Evolutionary conservation across 2,797 vertebrate species (phyloP), one percentile per base, ranked within the genome.

Genomic region (Sorex maritimensis): DNA sequence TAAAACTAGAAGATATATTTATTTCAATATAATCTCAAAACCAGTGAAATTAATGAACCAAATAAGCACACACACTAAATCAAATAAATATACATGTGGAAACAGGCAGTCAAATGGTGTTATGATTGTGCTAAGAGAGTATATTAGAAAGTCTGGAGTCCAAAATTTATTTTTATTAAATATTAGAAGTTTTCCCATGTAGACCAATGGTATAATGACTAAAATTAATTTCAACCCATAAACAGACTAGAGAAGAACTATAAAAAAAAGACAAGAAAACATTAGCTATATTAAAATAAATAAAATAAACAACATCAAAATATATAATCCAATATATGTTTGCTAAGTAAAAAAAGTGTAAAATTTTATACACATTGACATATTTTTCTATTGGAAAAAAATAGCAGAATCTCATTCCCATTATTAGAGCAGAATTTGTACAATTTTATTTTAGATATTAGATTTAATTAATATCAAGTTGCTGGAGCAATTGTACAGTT

Each of bases 321-420:
- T 81, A 49, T 12, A 68, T 23, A 30, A 28, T 41, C 65, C 34
- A 15, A 41, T 30, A 80, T 88, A 81, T 69, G 1, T 73, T 77
- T 86, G 52, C 17, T 63, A 68, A 49, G 68, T 6, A 17, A 71
- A 3, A 72, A 65, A 80, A 44, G 17, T 79, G 21, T 78, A 92
- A 90, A 73, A 1, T 1, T 90, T 85, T 61, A 92, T 14, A 9
- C 28, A 94, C 81, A 58, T 30, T 41, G 14, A 58, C 21, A 10
- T 81, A 52, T 49, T 88, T 93, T 87, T 12, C 15, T 81, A 81
- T 49, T 49, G 12, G 17, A 81, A 84, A 46, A 4, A 68, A 90
- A 41, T 49, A 81, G 67, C 17, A 78, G 2, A 73, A 92, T 34
- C 6, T 78, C 55, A 71, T 69, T 65, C 44, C 3, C 75, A 12